These are phyloP conservation scores for Lates japonicus DNA, from an alignment of 2,797 vertebrate species.

Conservation along the genomic window DNA sequence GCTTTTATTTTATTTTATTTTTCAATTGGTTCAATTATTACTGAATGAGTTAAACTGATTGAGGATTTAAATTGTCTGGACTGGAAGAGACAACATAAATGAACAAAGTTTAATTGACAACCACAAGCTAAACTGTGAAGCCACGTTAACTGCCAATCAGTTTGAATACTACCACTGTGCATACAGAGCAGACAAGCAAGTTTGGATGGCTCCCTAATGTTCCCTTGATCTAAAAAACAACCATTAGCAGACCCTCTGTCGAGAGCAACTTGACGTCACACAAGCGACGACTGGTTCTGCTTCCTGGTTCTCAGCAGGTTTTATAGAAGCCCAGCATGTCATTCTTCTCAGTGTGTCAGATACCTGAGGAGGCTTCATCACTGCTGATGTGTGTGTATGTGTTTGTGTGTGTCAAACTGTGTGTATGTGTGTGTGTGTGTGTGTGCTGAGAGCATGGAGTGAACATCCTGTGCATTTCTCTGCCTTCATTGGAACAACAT, in stretches of 20 bases:
- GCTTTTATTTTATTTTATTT: too few relatives aligned
- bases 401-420: not conserved
- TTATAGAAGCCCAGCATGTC: slow-evolving; percentile 65
- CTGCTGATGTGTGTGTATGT: slow-evolving; percentile 24
- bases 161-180: not conserved
- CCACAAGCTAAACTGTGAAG: not conserved
- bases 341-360: slow-evolving; percentile 64
- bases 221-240: slow-evolving; percentile 50
- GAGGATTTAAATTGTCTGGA: too few relatives aligned
- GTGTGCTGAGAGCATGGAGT: slow-evolving; percentile 47
- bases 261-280: slow-evolving; percentile 49
- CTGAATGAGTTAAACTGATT: too few relatives aligned
- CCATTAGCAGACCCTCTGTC: slow-evolving; percentile 31
- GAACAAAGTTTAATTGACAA: too few relatives aligned
- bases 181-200: not conserved
- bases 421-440: slow-evolving; percentile 13
- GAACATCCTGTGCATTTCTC: slow-evolving; percentile 78
- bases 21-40: too few relatives aligned
- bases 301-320: slow-evolving; percentile 73
- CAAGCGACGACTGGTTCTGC: slow-evolving; percentile 34
- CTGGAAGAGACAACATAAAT: too few relatives aligned
- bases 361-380: slow-evolving; percentile 67
- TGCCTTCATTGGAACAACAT: slow-evolving; percentile 65
- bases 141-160: not conserved
- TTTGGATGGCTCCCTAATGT: slow-evolving; percentile 27